These are phyloP conservation scores for Serinus canaria DNA, from an alignment of 2,113 vertebrate species.

Conservation along the genomic window DNA sequence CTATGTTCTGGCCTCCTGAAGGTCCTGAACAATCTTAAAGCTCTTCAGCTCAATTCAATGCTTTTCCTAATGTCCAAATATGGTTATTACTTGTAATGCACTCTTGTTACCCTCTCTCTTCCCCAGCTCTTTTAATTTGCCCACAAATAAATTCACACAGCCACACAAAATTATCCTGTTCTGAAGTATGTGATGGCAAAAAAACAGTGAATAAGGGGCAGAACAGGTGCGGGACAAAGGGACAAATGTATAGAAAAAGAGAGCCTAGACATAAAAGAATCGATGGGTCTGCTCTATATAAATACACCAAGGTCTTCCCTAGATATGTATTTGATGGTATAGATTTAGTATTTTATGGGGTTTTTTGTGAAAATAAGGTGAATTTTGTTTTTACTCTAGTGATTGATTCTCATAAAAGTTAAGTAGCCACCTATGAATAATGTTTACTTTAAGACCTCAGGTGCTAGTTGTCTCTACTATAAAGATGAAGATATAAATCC, in stretches of 20 bases:
- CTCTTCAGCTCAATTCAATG: not conserved
- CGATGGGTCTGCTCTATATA: not conserved
- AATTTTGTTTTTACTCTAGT: not conserved
- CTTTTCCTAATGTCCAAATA: not conserved
- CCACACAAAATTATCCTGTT: not conserved
- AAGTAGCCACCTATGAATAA: conserved; percentile 11
- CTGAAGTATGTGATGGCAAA: not conserved
- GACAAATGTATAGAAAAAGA: not conserved
- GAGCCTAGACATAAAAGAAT: not conserved
- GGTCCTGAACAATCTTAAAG: not conserved
- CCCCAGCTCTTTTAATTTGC: not conserved
- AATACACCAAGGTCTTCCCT: not conserved
- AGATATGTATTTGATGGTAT: not conserved
- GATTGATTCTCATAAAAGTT: conserved; percentile 2
- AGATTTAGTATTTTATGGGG: not conserved
- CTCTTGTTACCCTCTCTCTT: not conserved
- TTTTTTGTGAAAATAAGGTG: not conserved
- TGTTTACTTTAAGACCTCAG: not conserved
- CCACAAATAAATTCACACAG: not conserved
- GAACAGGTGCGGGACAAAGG: not conserved
- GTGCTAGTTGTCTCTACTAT: not conserved
- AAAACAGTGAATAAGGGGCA: not conserved
- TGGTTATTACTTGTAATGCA: not conserved
- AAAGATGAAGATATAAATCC: conserved; percentile 7
- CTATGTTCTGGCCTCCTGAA: not conserved